Evolutionary conservation across 2,888 invertebrate genomes (phyloP), one percentile per base, ranked within the genome.

Genomic region (Eupsilia transversa): DNA sequence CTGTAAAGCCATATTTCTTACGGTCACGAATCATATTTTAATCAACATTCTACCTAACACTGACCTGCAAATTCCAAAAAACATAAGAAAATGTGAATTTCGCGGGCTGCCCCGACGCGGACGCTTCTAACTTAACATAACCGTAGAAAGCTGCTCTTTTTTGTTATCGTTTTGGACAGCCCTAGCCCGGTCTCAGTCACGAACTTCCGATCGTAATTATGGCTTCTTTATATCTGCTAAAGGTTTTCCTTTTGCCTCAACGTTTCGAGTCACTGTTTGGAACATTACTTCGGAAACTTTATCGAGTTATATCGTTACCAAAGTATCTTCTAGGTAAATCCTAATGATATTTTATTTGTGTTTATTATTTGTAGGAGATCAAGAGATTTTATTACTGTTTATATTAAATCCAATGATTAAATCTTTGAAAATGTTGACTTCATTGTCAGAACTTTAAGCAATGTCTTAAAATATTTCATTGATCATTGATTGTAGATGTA

Each of bases 141-240:
- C n/a, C n/a, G n/a, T n/a, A n/a, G n/a, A n/a, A n/a, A n/a, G n/a
- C n/a, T n/a, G n/a, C n/a, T n/a, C n/a, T n/a, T 59, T 60, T 57
- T n/a, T n/a, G 2, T 14, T 27, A 41, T 38, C 0, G 3, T 33
- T 52, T 54, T 12, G n/a, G 71, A 54, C 85, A 76, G 38, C 85
- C 86, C 83, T 82, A 14, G 17, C 23, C 0, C 20, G 30, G 35
- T 20, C 54, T 43, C 46, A 78, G 85, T 84, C 82, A 83, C 83
- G 79, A 80, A 85, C 77, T 83, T 82, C 72, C 72, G 79, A 78
- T 82, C 79, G 83, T 80, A 83, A 85, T 87, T 78, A 88, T 78
- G 80, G 81, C 79, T 84, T 88, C 82, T 81, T 80, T 80, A 77
- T 84, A 76, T 81, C 77, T 80, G 60, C 17, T 63, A 65, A 71